These are phyloP conservation scores for Chlorodrepanis virens DNA, from an alignment of 2,113 vertebrate species.

Conservation along the genomic window DNA sequence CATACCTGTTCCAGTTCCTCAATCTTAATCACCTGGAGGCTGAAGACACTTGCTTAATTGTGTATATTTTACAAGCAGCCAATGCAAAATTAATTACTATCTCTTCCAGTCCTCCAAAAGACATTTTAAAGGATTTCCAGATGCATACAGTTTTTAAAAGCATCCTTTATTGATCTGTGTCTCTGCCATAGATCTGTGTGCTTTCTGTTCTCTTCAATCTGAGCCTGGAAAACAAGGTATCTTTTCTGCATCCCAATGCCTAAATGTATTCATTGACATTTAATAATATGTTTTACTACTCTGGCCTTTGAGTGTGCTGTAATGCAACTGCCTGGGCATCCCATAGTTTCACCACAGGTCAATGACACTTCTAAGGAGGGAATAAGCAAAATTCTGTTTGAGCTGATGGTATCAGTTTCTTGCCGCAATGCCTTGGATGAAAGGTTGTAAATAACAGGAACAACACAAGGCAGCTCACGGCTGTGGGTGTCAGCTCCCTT, in stretches of 20 bases:
- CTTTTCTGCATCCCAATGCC: constrained; percentile 23
- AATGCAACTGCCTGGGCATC: neutral
- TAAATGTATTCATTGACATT: constrained; percentile 68
- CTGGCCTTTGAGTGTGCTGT: constrained; percentile 53
- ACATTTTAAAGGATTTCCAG: constrained; percentile 49
- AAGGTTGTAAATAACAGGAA: neutral
- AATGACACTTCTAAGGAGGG: neutral
- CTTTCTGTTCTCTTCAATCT: constrained; percentile 5
- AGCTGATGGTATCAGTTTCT: neutral
- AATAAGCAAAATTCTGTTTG: constrained; percentile 15
- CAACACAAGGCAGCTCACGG: neutral
- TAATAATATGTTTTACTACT: constrained; percentile 44
- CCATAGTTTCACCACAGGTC: neutral
- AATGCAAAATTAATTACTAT: constrained; percentile 33
- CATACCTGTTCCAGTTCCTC: neutral
- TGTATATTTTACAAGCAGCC: constrained; percentile 12
- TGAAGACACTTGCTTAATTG: neutral
- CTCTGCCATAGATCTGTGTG: neutral
- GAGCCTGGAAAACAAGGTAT: constrained; percentile 2
- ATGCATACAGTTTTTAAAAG: constrained; percentile 7
- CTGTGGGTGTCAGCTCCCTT: neutral
- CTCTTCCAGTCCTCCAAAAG: neutral
- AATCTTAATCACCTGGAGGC: neutral
- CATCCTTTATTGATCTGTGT: constrained; percentile 1
- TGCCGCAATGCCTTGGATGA: neutral